Evolutionary conservation across 1,140 invertebrate genomes (phyloP), one percentile per base, ranked within the genome.

Genomic region (Neodiprion lecontei): DNA sequence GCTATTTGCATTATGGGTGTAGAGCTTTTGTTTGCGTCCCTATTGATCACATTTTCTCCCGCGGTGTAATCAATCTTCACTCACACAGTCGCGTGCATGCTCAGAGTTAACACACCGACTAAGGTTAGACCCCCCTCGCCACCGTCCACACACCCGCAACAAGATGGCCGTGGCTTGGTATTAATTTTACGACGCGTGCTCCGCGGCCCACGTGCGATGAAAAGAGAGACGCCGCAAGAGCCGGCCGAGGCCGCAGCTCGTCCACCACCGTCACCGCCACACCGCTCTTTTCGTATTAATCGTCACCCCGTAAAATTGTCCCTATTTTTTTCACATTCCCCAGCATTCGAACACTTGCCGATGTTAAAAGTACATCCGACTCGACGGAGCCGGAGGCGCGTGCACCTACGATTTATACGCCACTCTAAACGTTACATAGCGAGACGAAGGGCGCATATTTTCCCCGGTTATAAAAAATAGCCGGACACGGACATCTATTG

Each of bases 1-100:
- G 82, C 81, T 83, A 86, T 85, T 87, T 85, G 85, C 86, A 84
- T 84, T 79, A 82, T 83, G 82, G 80, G 79, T 21, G 81, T 75
- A 74, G 76, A 77, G 80, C 83, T 84, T 87, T 87, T 87, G 87
- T 86, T 87, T 86, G 84, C 80, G 80, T 77, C 79, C 83, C 83
- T 88, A 88, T 88, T 88, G 87, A 88, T 88, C 87, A 88, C 85
- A 88, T 88, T 88, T 88, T 88, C 86, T 85, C 84, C 81, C 82
- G 82, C 79, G 83, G 82, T 84, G 87, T 87, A 88, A 88, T 88
- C 87, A 88, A 88, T 88, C 87, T 88, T 87, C 81, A 82, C 85
- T 79, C 82, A 85, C 80, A 86, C 78, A 77, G 78, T 76, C 78
- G 77, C 75, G 77, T 69, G 74, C 21, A 14, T 14, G 17, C 61